Base-by-base conservation (phyloP, 2,888 invertebrate species). In the Papilio demoleus region DNA sequence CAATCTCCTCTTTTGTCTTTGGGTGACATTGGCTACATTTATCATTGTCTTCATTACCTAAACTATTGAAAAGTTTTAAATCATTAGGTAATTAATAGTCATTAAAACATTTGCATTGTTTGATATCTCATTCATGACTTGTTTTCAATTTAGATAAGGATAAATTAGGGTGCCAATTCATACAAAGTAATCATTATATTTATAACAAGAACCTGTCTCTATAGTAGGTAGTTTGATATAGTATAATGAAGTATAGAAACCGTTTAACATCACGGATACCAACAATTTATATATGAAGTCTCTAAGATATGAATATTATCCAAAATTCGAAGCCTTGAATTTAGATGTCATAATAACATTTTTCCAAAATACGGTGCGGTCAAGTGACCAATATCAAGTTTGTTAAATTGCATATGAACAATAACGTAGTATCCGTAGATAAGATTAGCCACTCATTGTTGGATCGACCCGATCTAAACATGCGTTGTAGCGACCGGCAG, bases 1-100 rank as follows among this genome's bases (percentile, higher is more conserved):
- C 47, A 19, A 36, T 56, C n/a, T 45, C 12, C 31, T 45, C 45
- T 79, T 80, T 76, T 74, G 76, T 77, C 77, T 67, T 73, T 67
- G 31, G n/a, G 12, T 66, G 40, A 42, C 47, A 70, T 59, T 42
- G 59, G 22, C 56, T 65, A 17, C 36, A 56, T 36, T 22, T 36
- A 63, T 59, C 59, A 61, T 45, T 40, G n/a, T 17, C 50, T 24
- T 50, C n/a, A 53, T 27, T n/a, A 9, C n/a, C 50, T 3, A 17
- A 17, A 17, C 2, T n/a, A 56, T 56, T 1, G 4, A 31, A 9
- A 56, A 31, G 27, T 31, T 4, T 36, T 36, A 36, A 36, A 36
- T 36, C 36, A 36, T 36, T 36, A 1, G 12, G n/a, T n/a, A 31
- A 4, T 31, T 31, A 4, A 31, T 31, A 31, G 3, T 31, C 31